Base-by-base conservation (phyloP, 2,797 vertebrate species). In the Danio aesculapii region DNA sequence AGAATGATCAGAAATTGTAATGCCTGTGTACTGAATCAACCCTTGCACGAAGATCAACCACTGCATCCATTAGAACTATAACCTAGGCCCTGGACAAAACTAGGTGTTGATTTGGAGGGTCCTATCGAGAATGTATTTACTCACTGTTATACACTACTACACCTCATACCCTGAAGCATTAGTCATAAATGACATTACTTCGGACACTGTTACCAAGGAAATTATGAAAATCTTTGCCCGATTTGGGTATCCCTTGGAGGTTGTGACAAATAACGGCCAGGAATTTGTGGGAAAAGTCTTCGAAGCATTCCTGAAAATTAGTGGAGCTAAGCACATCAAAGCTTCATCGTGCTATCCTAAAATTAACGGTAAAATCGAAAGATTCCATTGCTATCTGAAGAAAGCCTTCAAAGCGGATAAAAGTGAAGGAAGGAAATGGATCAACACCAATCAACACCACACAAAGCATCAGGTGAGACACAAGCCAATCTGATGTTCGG, bases 301-400 rank as follows among this genome's bases (percentile, higher is more conserved):
- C 69, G 39, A 81, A 19, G 41, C n/a, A n/a, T 64, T 78, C 59
- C 57, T 83, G 16, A 75, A 16, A 58, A 49, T 53, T 16, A 66
- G 79, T 82, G 79, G 71, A 77, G 82, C 69, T 47, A 81, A 55
- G 50, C 75, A 79, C 63, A 81, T 76, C 11, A 68, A 66, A 2
- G 62, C 58, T n/a, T 82, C 67, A 41, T 66, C 59, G 1, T 77
- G 74, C 19, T 74, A 81, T 41, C 75, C 71, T 43, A 77, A 74
- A 44, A 82, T 64, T 71, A 83, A 81, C 9, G 13, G 75, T 1
- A 83, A 83, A 41, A 84, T 81, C 6, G 39, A 83, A 43, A 14
- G 62, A 16, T 73, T 84, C 53, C 61, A 82, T 30, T 1, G 30
- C 30, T 73, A 83, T 11, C 41, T 83, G 47, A 84, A 75, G 46